These are phyloP conservation scores for Lepilemur ruficaudatus DNA, from an alignment of 2,797 vertebrate species.

Conservation along the genomic window DNA sequence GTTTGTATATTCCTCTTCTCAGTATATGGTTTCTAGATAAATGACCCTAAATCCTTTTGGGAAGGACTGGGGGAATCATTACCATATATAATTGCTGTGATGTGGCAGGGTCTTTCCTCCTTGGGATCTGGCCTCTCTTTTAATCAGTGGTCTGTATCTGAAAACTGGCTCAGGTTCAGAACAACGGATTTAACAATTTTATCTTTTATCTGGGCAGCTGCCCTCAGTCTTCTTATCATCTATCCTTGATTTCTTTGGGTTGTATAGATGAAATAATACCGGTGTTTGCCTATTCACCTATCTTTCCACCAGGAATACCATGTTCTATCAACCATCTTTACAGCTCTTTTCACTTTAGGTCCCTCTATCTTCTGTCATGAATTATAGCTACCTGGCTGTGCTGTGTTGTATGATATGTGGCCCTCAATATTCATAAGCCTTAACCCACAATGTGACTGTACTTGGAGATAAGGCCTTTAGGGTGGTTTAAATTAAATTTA, in stretches of 20 bases:
- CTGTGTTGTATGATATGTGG: background rate
- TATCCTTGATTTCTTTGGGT: background rate
- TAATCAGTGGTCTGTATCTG: background rate
- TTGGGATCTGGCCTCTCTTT: background rate
- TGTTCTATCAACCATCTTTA: background rate
- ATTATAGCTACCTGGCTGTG: background rate
- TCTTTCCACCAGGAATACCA: background rate
- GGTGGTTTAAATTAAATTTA: background rate
- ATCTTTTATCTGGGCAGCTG: background rate
- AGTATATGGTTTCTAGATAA: background rate
- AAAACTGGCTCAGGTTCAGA: background rate
- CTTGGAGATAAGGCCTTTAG: background rate
- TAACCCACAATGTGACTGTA: background rate
- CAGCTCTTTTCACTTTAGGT: background rate
- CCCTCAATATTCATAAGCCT: background rate
- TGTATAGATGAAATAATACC: background rate
- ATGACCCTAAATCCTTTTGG: background rate
- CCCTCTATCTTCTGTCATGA: background rate
- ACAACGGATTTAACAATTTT: background rate
- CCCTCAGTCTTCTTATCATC: background rate
- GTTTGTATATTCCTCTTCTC: background rate
- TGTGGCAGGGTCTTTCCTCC: background rate
- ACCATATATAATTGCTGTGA: background rate
- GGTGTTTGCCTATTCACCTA: background rate
- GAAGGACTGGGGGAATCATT: background rate